Base-by-base conservation (phyloP, 53 echinoderm and acorn worm genomes). In the Crossaster papposus region DNA sequence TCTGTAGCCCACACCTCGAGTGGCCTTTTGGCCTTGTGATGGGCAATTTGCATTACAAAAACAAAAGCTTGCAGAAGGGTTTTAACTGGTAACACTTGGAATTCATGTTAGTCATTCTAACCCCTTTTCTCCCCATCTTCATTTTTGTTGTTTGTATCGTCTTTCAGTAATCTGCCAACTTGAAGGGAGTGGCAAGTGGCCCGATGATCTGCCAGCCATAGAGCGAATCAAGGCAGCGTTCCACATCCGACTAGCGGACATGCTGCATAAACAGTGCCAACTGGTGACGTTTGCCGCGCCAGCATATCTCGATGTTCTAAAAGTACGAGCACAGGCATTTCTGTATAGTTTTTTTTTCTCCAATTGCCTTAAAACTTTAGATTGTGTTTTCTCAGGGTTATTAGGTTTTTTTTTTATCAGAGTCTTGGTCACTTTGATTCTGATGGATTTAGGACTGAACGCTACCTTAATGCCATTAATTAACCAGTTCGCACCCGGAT, bases 131-230 rank as follows among this genome's bases (percentile, higher is more conserved):
- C 12, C 17, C 15, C 22, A 18, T 11, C 22, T 58, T 2, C 12
- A 58, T 14, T 58, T 58, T 58, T 58, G 58, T 58, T 15, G 58
- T 58, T 58, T 58, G 22, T 58, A 0, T 58, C 58, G 17, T 58
- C 58, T 23, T 79, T 6, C 64, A 99, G 99, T 99, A 14, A 80
- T 99, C 29, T 96, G 96, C 88, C 94, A 94, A 55, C 77, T 99
- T 51, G 99, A 99, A 83, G 93, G 95, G 31, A 99, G 96, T 80
- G 99, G 99, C 23, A 94, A 93, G 79, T 99, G 99, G 99, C 99
- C 99, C 1, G 94, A 96, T 88, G 89, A 86, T 37, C 51, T 96
- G 14, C 87, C 89, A 76, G 99, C 99, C 34, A 91, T 99, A 4
- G 93, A 95, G 32, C 90, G 89, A 51, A 93, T 99, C 90, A 99